Evolutionary conservation across 1,140 invertebrate genomes (phyloP).

Genomic region (Procambarus clarkii): DNA sequence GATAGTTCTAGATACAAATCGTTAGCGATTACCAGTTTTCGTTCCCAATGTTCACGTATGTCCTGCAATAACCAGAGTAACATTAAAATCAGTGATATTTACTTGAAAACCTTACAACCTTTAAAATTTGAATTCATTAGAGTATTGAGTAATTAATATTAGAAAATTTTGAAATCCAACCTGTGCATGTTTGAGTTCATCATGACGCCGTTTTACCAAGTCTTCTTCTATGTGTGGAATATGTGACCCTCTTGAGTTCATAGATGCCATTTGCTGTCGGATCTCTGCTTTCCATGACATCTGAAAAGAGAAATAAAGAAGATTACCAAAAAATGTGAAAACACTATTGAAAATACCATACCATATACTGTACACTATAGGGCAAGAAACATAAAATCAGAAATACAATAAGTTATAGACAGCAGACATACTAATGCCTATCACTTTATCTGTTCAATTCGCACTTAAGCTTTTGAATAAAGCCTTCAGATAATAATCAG

Average conservation of each 20-base stretch:
- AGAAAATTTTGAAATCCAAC: slow-evolving; percentile 18
- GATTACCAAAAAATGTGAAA: too few species aligned
- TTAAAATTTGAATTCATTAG: too few species aligned
- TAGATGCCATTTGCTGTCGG: slow-evolving; percentile 84
- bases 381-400: too few species aligned
- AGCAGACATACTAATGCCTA: background rate
- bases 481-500: too few species aligned
- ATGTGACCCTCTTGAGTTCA: slow-evolving; percentile 77
- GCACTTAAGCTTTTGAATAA: too few species aligned
- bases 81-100: background rate
- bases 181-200: slow-evolving; percentile 89
- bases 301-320: slow-evolving; percentile 76
- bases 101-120: too few species aligned
- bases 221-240: slow-evolving; percentile 84
- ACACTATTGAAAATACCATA: too few species aligned
- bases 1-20: slow-evolving; percentile 93
- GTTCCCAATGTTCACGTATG: slow-evolving; percentile 92
- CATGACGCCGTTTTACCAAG: slow-evolving; percentile 84
- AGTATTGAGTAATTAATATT: background rate
- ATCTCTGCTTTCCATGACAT: slow-evolving; percentile 93
- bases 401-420: too few species aligned
- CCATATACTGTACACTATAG: too few species aligned
- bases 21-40: slow-evolving; percentile 93
- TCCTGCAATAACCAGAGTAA: slow-evolving; percentile 78
- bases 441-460: background rate